A percentile compares a stretch with the other conserved stretches of the same genome.
phyloP scores from a whole-genome alignment of 1,140 invertebrate species.

The Drosophila erecta region DNA sequence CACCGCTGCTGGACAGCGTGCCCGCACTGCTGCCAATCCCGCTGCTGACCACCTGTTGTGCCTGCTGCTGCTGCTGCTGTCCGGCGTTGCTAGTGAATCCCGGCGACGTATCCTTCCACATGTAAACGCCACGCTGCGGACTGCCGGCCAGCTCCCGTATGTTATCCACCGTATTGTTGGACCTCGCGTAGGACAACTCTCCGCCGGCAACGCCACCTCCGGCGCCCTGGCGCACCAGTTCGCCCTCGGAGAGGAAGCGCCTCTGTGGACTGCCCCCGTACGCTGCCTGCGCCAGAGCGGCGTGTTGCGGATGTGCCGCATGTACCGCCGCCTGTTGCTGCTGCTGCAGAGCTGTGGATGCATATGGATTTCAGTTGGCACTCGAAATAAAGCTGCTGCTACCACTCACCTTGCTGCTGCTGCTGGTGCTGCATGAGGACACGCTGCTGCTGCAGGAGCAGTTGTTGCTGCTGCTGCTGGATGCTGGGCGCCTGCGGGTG shows the following conservation, averaged over 20 bases:
- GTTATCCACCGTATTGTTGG: slow-evolving; percentile 88
- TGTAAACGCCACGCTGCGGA: slow-evolving; percentile 92
- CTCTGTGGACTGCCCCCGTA: slow-evolving; percentile 90
- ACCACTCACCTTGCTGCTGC: slow-evolving; percentile 68
- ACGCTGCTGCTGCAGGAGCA: slow-evolving; percentile 72
- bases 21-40: slow-evolving; percentile 78
- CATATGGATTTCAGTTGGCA: neutral
- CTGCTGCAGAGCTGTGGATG: slow-evolving; percentile 46
- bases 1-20: slow-evolving; percentile 71
- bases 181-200: slow-evolving; percentile 86
- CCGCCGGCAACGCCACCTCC: slow-evolving; percentile 84
- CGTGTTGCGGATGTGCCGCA: slow-evolving; percentile 52
- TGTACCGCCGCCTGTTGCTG: slow-evolving; percentile 41
- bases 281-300: slow-evolving; percentile 69
- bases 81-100: slow-evolving; percentile 58
- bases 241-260: slow-evolving; percentile 93
- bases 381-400: neutral
- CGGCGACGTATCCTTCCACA: slow-evolving; percentile 92
- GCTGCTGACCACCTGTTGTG: slow-evolving; percentile 39
- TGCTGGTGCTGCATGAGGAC: slow-evolving; percentile 78
- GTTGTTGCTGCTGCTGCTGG: slow-evolving; percentile 76
- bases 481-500: slow-evolving; percentile 75
- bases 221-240: slow-evolving; percentile 90
- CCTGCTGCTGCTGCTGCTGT: slow-evolving; percentile 37
- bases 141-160: slow-evolving; percentile 92